phyloP scores from a whole-genome alignment of 2,113 vertebrate genomes.

The Myotis yumanensis region DNA sequence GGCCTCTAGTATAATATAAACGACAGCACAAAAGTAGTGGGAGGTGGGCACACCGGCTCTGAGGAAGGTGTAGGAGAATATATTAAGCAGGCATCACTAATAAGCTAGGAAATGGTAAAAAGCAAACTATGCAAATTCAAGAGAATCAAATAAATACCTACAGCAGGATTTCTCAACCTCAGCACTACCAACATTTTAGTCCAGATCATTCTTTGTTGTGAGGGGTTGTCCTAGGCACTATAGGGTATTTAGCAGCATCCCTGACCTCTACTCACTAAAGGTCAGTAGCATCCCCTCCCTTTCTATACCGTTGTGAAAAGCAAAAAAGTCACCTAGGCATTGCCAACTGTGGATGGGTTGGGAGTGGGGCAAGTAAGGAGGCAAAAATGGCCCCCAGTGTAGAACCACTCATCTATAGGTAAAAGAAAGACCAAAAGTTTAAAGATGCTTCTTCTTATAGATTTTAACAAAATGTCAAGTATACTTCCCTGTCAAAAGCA shows the following conservation, averaged over 20 bases:
- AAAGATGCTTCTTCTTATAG: not conserved
- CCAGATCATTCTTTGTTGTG: not conserved
- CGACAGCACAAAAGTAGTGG: not conserved
- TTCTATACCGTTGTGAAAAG: not conserved
- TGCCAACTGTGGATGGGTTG: not conserved
- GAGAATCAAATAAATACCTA: not conserved
- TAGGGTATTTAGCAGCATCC: not conserved
- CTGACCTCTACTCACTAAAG: not conserved
- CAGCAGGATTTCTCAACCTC: not conserved
- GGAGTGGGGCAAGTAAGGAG: not conserved
- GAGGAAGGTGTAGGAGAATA: not conserved
- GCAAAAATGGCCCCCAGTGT: not conserved
- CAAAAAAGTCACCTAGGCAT: not conserved
- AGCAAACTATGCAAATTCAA: not conserved
- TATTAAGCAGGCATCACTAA: not conserved
- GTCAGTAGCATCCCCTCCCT: not conserved
- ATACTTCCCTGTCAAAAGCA: constrained; percentile 22
- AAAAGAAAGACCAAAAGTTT: constrained; percentile 25
- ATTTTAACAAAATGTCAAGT: constrained; percentile 21
- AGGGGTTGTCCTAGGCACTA: not conserved
- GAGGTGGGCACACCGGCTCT: not conserved
- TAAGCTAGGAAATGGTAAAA: not conserved
- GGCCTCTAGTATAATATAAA: not conserved
- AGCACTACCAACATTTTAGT: not conserved
- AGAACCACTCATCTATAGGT: not conserved